Evolutionary conservation across 2,888 invertebrate genomes (phyloP).

Genomic region (Zele albiditarsus): DNA sequence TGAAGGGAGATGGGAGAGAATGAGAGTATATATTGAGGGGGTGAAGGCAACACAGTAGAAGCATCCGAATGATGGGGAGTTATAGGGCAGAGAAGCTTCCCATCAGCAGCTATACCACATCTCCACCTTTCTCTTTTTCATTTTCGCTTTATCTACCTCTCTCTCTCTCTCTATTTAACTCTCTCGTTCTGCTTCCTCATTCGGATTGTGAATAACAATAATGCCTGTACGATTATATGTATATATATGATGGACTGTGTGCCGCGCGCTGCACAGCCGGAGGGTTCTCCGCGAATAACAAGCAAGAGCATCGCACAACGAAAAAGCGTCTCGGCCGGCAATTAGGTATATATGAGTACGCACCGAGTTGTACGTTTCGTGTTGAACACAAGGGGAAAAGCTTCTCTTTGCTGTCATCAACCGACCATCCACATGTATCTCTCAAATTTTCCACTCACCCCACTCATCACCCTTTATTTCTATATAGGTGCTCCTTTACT

Average conservation of each 20-base stretch:
- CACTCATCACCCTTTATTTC: slow-evolving; percentile 5
- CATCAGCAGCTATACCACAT: slow-evolving; percentile 11
- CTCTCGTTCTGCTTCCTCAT: slow-evolving; percentile 39
- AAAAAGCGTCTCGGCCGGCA: slow-evolving; percentile 53
- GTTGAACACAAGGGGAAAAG: slow-evolving; percentile 35
- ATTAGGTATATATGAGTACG: slow-evolving; percentile 48
- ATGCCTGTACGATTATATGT: slow-evolving; percentile 46
- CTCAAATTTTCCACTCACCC: slow-evolving; percentile 6
- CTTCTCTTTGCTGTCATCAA: slow-evolving; percentile 33
- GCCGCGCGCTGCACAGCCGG: slow-evolving; percentile 13
- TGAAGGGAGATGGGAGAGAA: background rate
- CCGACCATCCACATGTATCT: background rate
- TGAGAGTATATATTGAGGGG: slow-evolving; percentile 2
- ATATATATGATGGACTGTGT: slow-evolving; percentile 18
- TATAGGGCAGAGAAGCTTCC: background rate
- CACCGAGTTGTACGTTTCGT: slow-evolving; percentile 25
- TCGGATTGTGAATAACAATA: slow-evolving; percentile 56
- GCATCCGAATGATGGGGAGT: background rate
- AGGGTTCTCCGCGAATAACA: slow-evolving; percentile 45
- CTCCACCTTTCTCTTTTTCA: slow-evolving; percentile 23
- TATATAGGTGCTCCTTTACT: background rate
- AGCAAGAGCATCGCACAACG: slow-evolving; percentile 42
- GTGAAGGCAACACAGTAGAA: background rate
- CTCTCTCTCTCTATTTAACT: background rate
- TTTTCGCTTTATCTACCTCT: background rate